Evolutionary conservation across 2,888 invertebrate species (phyloP).

Genomic region (Venusia cambrica): DNA sequence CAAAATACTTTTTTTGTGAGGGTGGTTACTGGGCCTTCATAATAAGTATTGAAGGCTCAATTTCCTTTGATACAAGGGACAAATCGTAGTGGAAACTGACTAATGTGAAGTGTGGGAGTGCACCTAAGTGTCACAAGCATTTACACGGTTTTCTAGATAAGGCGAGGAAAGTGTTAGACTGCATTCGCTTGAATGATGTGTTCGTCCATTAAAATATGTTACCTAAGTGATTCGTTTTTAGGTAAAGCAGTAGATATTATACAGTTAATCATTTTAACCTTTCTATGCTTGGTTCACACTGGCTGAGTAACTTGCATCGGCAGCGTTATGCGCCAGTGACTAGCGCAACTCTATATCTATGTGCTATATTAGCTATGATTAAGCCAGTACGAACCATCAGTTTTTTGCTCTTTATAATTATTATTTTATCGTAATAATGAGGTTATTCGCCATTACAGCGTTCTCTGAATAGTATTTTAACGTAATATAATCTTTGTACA

Average conservation of each 20-base stretch:
- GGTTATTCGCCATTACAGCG: conserved; percentile 27
- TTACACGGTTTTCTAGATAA: conserved; percentile 48
- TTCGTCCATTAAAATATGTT: conserved; percentile 75
- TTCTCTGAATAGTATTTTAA: conserved; percentile 29
- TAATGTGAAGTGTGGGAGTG: conserved; percentile 41
- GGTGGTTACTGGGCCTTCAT: too few relatives aligned
- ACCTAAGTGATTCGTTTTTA: conserved; percentile 61
- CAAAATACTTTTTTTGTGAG: too few relatives aligned
- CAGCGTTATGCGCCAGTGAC: conserved; percentile 1
- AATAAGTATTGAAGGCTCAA: too few relatives aligned
- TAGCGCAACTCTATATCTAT: background rate
- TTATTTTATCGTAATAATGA: conserved; percentile 12
- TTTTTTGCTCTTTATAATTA: conserved; percentile 11
- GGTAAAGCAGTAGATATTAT: conserved; percentile 20
- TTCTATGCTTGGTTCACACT: conserved; percentile 20
- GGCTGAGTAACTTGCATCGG: conserved; percentile 9
- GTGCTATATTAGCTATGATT: too few relatives aligned
- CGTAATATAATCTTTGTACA: conserved; percentile 45
- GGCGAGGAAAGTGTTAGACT: conserved; percentile 73
- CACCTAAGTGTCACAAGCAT: conserved; percentile 58
- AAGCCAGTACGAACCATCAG: conserved; percentile 11
- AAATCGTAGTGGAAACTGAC: too few relatives aligned
- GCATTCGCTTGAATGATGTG: conserved; percentile 78
- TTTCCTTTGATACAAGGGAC: too few relatives aligned
- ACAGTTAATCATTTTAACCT: conserved; percentile 3